Conservation (phyloP, 2,113 vertebrate genomes). For the Halcyon senegalensis region DNA sequence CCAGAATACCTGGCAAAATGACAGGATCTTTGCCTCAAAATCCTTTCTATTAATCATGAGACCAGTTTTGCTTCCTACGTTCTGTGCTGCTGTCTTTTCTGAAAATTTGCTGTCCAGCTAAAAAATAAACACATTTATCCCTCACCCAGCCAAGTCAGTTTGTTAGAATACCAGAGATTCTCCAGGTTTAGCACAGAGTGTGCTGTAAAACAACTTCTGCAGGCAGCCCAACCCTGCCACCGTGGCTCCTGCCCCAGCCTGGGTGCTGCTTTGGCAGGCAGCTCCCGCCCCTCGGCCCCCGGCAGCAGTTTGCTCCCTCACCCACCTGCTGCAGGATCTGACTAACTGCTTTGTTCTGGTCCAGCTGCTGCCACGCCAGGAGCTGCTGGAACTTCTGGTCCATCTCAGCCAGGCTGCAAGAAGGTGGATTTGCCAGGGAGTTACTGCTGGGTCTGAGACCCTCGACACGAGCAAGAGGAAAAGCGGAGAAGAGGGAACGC, state of each 20-base stretch:
- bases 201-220: background rate
- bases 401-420: conserved; percentile 84
- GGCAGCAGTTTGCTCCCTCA: background rate
- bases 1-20: background rate
- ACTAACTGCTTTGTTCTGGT: conserved; percentile 91
- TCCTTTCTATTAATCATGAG: background rate
- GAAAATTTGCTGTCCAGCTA: background rate
- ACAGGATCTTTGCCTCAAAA: background rate
- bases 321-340: conserved; percentile 93
- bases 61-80: background rate
- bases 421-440: background rate
- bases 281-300: background rate
- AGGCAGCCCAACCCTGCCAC: background rate
- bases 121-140: background rate
- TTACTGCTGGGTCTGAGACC: background rate
- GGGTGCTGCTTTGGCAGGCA: background rate
- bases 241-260: background rate
- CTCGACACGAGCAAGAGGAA: background rate
- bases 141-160: background rate
- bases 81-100: background rate
- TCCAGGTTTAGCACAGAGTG: background rate
- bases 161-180: background rate
- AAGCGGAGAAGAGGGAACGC: background rate
- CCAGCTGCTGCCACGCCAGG: conserved; percentile 89
- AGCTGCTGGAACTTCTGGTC: conserved; percentile 91